These are phyloP conservation scores for Auanema sp. DNA, from an alignment of 2,888 invertebrate genomes.

Conservation along the genomic window DNA sequence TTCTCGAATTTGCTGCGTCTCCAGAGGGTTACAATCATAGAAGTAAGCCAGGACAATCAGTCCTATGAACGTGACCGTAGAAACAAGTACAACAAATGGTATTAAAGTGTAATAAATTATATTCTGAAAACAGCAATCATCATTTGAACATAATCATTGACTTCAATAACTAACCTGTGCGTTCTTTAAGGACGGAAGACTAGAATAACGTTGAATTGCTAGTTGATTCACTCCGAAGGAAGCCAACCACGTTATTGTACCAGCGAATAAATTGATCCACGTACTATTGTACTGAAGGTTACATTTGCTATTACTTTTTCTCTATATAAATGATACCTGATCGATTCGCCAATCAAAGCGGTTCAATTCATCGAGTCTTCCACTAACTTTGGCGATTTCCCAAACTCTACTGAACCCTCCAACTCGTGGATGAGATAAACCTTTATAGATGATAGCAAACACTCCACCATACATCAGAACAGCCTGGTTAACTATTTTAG, in stretches of 20 bases:
- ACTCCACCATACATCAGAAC: constrained; percentile 56
- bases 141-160: no score
- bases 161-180: constrained; percentile 29
- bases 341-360: constrained; percentile 39
- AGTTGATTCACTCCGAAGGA: constrained; percentile 57
- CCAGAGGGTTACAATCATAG: constrained; percentile 56
- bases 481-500: constrained; percentile 27
- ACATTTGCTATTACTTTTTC: no score
- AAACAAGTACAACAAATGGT: constrained; percentile 52
- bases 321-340: constrained; percentile 21
- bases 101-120: constrained; percentile 49
- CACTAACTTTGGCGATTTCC: constrained; percentile 44
- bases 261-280: constrained; percentile 54
- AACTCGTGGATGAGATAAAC: constrained; percentile 45
- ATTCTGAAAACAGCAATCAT: constrained; percentile 13
- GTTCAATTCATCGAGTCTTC: constrained; percentile 40
- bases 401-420: constrained; percentile 47
- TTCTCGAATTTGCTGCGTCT: constrained; percentile 44
- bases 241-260: constrained; percentile 54
- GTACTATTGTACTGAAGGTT: constrained; percentile 51
- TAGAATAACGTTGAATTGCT: constrained; percentile 54
- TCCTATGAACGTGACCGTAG: constrained; percentile 52
- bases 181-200: constrained; percentile 44
- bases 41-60: constrained; percentile 57
- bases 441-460: constrained; percentile 44